phyloP scores from a whole-genome alignment of 2,113 vertebrate species.

The Fukomys damarensis region DNA sequence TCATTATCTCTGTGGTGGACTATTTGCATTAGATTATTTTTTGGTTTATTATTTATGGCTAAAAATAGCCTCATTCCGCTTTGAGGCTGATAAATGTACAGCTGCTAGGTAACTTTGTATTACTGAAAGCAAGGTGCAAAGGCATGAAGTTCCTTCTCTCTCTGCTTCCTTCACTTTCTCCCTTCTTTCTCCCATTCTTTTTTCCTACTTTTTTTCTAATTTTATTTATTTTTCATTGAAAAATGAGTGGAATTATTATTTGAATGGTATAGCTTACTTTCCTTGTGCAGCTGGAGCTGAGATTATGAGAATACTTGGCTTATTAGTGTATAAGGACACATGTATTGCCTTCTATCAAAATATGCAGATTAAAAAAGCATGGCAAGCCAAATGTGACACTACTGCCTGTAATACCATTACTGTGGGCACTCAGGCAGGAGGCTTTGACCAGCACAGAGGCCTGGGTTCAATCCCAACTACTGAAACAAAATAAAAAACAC shows the following conservation, averaged over 20 bases:
- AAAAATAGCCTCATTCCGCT: background rate
- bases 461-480: background rate
- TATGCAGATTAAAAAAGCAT: background rate
- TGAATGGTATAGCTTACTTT: background rate
- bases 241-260: background rate
- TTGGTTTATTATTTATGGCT: background rate
- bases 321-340: background rate
- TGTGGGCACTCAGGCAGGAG: background rate
- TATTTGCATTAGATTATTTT: background rate
- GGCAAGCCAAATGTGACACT: background rate
- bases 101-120: background rate
- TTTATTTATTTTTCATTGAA: background rate
- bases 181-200: background rate
- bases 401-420: background rate
- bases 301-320: background rate
- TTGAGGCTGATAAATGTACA: background rate
- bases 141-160: background rate
- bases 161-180: background rate
- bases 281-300: background rate
- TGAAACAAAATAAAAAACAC: background rate
- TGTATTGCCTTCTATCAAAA: background rate
- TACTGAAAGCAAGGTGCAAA: background rate
- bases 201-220: background rate
- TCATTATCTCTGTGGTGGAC: background rate
- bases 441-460: background rate